Conservation (phyloP, 2,888 invertebrate species). For the Aspidiotus rigidus region DNA sequence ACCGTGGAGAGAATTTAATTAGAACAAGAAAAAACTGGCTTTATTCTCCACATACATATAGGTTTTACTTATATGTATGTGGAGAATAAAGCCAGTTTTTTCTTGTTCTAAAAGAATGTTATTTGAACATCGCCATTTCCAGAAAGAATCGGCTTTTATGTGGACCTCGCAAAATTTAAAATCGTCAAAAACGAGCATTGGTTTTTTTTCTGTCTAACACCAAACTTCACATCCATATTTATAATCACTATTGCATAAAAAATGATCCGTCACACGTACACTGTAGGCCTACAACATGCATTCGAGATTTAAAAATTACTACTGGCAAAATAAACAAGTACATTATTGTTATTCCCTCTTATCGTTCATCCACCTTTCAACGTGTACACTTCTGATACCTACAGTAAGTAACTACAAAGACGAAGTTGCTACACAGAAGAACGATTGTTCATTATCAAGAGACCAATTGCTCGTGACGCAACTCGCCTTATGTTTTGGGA, state of each 20-base stretch:
- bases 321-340: background rate
- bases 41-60: no score
- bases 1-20: no score
- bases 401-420: no score
- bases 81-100: no score
- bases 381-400: background rate
- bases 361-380: background rate
- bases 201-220: background rate
- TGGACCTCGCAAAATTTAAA: conserved; percentile 1
- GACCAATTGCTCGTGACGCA: background rate
- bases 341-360: background rate
- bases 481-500: background rate
- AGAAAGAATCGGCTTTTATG: background rate
- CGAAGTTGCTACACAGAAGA: background rate
- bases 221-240: background rate
- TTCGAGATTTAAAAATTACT: background rate
- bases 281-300: background rate
- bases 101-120: no score
- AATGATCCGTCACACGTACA: conserved; percentile 1
- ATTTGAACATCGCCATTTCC: no score
- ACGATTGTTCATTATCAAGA: background rate
- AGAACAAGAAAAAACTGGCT: no score
- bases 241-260: background rate
- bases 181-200: background rate
- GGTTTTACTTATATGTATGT: no score